Conservation (phyloP, 2,113 vertebrate species). For the Muntiacus muntjak region DNA sequence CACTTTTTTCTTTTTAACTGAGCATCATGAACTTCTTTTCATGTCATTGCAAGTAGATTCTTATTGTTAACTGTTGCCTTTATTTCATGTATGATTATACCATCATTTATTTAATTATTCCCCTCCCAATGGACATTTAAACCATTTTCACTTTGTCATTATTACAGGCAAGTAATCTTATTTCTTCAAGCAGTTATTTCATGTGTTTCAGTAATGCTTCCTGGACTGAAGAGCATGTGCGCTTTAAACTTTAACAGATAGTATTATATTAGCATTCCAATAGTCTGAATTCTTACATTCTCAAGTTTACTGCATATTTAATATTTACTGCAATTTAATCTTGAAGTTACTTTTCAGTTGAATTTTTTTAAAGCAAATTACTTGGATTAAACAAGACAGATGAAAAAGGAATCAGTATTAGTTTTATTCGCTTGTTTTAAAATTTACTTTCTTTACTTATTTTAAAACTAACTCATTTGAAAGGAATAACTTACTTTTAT, state of each 20-base stretch:
- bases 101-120: background rate
- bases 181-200: background rate
- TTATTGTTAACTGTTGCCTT: background rate
- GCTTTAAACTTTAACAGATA: background rate
- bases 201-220: background rate
- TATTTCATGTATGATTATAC: background rate
- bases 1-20: background rate
- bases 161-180: background rate
- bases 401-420: background rate
- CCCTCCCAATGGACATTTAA: background rate
- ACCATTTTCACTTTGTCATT: background rate
- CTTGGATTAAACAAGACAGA: background rate
- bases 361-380: background rate
- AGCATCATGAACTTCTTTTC: background rate
- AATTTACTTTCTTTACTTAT: background rate
- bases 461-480: background rate
- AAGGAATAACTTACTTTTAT: background rate
- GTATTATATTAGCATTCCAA: background rate
- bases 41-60: background rate
- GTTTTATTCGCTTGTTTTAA: background rate
- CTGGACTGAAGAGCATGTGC: background rate
- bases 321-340: background rate
- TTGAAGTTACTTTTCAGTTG: constrained; percentile 1
- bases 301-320: background rate
- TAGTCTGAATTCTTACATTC: background rate